phyloP scores from a whole-genome alignment of 2,888 invertebrate genomes.

The Bellardia pandia region DNA sequence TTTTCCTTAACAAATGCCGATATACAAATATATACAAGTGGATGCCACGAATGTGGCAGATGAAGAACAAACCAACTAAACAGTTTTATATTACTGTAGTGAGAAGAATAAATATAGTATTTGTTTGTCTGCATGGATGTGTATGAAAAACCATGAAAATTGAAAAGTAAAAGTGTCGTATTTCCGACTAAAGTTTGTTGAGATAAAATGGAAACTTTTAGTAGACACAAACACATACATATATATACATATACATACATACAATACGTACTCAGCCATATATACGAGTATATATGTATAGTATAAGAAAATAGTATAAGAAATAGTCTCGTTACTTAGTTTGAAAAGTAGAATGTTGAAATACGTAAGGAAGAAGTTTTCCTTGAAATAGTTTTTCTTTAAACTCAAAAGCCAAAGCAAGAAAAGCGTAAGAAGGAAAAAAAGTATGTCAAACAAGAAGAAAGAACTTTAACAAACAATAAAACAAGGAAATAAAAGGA shows the following conservation, averaged over 20 bases:
- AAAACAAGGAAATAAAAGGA: conserved; percentile 42
- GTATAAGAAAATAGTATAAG: conserved; percentile 19
- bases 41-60: conserved; percentile 48
- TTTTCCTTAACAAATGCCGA: neutral
- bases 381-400: conserved; percentile 71
- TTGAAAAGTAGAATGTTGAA: conserved; percentile 39
- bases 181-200: conserved; percentile 67
- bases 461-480: conserved; percentile 66
- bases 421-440: conserved; percentile 46
- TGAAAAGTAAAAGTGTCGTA: conserved; percentile 72
- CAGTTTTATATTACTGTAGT: neutral
- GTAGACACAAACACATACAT: conserved; percentile 38
- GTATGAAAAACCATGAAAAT: conserved; percentile 58
- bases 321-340: conserved; percentile 62
- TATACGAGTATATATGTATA: conserved; percentile 13
- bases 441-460: conserved; percentile 72
- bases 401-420: conserved; percentile 30
- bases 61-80: conserved; percentile 28
- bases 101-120: conserved; percentile 26
- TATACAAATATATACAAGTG: neutral
- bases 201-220: conserved; percentile 70
- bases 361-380: conserved; percentile 65
- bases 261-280: conserved; percentile 3
- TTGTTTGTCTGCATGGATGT: conserved; percentile 46
- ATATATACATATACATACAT: conserved; percentile 13